Base-by-base conservation (phyloP, 2,888 invertebrate genomes). In the Schrankia costaestrigalis region DNA sequence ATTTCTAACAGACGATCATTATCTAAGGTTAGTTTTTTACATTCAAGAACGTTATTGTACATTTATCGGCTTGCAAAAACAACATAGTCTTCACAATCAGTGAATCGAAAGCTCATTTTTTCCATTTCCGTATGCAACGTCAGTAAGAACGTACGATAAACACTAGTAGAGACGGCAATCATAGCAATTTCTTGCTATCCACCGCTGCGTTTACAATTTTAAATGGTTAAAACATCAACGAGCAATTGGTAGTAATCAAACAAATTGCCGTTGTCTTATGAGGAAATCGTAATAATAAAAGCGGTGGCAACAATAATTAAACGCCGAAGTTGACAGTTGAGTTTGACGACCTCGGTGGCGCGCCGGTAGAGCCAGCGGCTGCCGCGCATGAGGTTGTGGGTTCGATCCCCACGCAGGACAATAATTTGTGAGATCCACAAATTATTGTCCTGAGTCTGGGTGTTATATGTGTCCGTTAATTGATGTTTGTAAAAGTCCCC, bases 221-320 rank as follows among this genome's bases (percentile, higher is more conserved):
- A 71, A 78, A 80, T 79, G 78, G 71, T 74, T 78, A 67, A 76
- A 79, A 75, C 80, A 79, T 82, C 72, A 67, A 67, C 68, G 69
- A 61, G 75, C 74, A 73, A 79, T 80, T 79, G 78, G 69, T 59
- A 62, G 78, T 69, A 80, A 78, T 83, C 76, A 78, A 77, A 82
- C 73, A 79, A 84, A 85, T 84, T 82, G 75, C 76, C 60, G 70
- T 69, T 73, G 66, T 67, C 53, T 66, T 79, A 71, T 76, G 80
- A 77, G 80, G 81, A 77, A 83, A 81, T 75, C 66, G 75, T 67
- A 76, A 75, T 76, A 76, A 75, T 77, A 70, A 71, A 61, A 56
- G 63, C 59, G 58, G 70, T 75, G 79, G 71, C 72, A 74, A 66
- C 68, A 71, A 72, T 70, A 71, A 84, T 86, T 83, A 85, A 80